Evolutionary conservation across 2,113 vertebrate genomes (phyloP).

Genomic region (Spea multiplicata): DNA sequence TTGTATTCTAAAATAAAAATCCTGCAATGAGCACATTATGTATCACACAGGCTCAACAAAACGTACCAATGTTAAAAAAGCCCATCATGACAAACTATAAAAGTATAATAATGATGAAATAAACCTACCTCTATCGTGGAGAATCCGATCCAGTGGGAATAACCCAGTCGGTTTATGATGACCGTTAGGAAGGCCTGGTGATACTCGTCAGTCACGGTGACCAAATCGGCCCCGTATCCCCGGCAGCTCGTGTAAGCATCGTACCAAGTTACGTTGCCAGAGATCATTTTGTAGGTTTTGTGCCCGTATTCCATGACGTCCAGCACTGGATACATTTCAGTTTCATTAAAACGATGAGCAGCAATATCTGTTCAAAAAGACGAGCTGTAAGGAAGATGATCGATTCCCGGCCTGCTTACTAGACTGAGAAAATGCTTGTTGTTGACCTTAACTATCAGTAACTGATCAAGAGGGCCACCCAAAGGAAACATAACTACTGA

Average conservation of each 20-base stretch:
- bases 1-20: too few relatives aligned
- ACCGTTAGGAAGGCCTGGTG: constrained; percentile 92
- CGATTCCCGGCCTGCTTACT: too few relatives aligned
- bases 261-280: constrained; percentile 88
- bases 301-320: constrained; percentile 79
- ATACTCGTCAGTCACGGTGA: constrained; percentile 83
- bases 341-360: constrained; percentile 63
- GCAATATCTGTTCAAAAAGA: background rate
- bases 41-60: too few relatives aligned
- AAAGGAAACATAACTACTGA: too few relatives aligned
- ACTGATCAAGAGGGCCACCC: too few relatives aligned
- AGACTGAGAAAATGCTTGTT: too few relatives aligned
- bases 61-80: too few relatives aligned
- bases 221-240: constrained; percentile 72
- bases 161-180: constrained; percentile 75
- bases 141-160: constrained; percentile 87
- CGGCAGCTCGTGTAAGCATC: constrained; percentile 76
- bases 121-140: constrained; percentile 80
- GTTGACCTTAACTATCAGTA: too few relatives aligned
- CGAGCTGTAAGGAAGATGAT: too few relatives aligned
- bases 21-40: too few relatives aligned
- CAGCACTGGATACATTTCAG: constrained; percentile 67
- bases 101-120: background rate
- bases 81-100: background rate
- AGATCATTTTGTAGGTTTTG: constrained; percentile 78